Evolutionary conservation across 2,113 vertebrate genomes (phyloP).

Genomic region (Nyctibius bracteatus): DNA sequence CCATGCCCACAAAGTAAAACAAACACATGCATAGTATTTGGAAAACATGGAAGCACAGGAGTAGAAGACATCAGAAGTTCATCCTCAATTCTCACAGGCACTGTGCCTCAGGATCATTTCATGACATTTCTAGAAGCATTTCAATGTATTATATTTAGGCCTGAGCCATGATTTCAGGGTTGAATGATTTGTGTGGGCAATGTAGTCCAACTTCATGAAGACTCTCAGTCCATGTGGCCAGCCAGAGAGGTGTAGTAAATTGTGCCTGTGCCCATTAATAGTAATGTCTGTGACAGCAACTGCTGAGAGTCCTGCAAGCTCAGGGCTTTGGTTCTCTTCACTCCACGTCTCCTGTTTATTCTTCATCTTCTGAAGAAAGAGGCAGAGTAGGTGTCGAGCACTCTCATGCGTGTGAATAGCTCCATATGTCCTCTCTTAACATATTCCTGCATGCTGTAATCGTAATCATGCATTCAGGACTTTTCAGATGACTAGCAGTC

Average conservation of each 20-base stretch:
- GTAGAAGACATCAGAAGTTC: background rate
- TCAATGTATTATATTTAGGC: background rate
- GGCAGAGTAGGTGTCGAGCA: background rate
- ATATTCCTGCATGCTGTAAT: background rate
- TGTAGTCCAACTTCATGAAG: background rate
- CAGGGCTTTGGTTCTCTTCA: background rate
- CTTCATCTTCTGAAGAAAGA: background rate
- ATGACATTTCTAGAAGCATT: background rate
- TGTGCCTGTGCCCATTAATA: background rate
- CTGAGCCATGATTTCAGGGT: background rate
- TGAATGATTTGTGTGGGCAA: background rate
- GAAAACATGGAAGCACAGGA: background rate
- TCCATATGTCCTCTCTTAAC: background rate
- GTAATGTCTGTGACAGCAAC: background rate
- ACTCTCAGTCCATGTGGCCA: background rate
- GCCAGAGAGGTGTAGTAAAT: background rate
- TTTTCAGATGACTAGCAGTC: background rate
- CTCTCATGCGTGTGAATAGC: background rate
- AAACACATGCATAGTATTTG: background rate
- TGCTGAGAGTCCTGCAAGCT: no score
- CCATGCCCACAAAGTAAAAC: background rate
- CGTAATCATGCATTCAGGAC: background rate
- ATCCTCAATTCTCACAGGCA: background rate
- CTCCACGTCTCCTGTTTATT: background rate
- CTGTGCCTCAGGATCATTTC: background rate